phyloP scores from a whole-genome alignment of 2,888 invertebrate genomes.

The Apodemia hepburni region DNA sequence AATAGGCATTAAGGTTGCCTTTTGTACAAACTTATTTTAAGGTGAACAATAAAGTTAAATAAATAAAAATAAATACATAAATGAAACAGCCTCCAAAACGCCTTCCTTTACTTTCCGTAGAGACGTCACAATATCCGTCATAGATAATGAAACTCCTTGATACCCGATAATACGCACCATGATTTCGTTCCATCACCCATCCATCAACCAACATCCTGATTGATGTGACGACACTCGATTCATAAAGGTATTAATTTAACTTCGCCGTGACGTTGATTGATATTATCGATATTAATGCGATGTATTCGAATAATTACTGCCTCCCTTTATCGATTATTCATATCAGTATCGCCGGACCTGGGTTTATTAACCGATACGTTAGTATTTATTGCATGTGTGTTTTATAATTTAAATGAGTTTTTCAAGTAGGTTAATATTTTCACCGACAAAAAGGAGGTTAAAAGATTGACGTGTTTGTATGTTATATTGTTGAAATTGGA shows the following conservation, averaged over 20 bases:
- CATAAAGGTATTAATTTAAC: slow-evolving; percentile 44
- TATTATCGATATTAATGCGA: slow-evolving; percentile 41
- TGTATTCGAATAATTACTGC: slow-evolving; percentile 38
- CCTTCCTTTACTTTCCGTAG: background rate
- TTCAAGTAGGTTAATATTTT: background rate
- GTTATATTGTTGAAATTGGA: no score
- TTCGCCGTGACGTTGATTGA: slow-evolving; percentile 42
- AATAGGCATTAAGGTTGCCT: no score
- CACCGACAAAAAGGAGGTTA: no score
- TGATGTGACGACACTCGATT: slow-evolving; percentile 52
- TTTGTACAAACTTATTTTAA: no score
- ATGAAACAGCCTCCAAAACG: background rate
- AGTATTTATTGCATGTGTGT: slow-evolving; percentile 10
- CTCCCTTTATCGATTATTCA: slow-evolving; percentile 33
- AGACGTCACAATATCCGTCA: background rate
- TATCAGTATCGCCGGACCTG: slow-evolving; percentile 30
- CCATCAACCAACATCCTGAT: slow-evolving; percentile 62
- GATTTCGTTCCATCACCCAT: slow-evolving; percentile 60
- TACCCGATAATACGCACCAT: slow-evolving; percentile 5
- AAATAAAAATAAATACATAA: no score
- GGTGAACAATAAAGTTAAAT: no score
- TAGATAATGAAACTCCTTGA: slow-evolving; percentile 8
- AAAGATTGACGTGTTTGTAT: no score
- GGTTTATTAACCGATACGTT: slow-evolving; percentile 24
- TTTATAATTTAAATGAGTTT: slow-evolving; percentile 3